Base-by-base conservation (phyloP, 2,888 invertebrate species). In the Sipunculus nudus region DNA sequence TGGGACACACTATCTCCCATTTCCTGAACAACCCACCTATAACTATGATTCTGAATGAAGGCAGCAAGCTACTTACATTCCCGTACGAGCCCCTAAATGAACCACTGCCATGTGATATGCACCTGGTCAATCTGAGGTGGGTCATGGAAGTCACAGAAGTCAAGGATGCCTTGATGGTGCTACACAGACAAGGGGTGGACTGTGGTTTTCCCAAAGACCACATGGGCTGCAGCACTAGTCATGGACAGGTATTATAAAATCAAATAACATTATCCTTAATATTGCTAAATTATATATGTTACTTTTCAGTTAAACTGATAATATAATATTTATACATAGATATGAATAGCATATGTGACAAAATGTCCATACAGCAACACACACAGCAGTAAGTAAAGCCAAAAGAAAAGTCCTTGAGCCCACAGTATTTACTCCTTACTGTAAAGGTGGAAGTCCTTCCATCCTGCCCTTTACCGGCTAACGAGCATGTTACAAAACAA, bases 81-180 rank as follows among this genome's bases (percentile, higher is more conserved):
- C 16, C 53, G 6, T 53, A 38, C 26, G 46, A 54, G 26, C 57
- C 59, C 10, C 32, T 59, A 8, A 45, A 43, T 25, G 23, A 32
- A 23, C 25, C 53, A 10, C 39, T 59, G 5, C 52, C 52, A 19
- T 59, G 59, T 46, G 59, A 59, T 40, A 21, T 59, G 19, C 35
- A 53, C 46, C 53, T 53, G 8, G 16, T 59, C 16, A 59, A 43
- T 19, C 31, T 59, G 29, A 29, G 53, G 53, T 47, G 41, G 2
- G 29, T 38, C 10, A 23, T 25, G 3, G 10, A 23, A 13, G 28
- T 13, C n/a, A 28, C 32, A 13, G 10, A 28, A 4, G 39, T 38
- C 10, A 28, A 23, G 8, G 28, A 28, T 3, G 39, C 40, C 29
- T 28, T 56, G n/a, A 43, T 58, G 29, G 26, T 52, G 8, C 19